Percentiles rank a stretch among this genome's conserved stretches.
Evolutionary conservation across 1,140 invertebrate species (phyloP).

Genomic region (Chrysoperla carnea): DNA sequence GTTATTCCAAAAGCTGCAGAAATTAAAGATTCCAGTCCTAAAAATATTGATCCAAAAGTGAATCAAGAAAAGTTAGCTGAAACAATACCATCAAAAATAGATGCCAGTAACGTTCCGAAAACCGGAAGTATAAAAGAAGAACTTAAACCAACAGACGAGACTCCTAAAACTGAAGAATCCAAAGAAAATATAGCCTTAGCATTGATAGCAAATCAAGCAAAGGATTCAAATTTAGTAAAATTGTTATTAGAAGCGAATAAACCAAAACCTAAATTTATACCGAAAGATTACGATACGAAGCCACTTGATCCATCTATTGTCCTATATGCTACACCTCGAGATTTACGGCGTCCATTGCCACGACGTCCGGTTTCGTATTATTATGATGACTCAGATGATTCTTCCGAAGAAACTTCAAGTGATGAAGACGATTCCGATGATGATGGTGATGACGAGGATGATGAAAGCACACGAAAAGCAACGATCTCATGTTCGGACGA

Average conservation of each 20-base stretch:
- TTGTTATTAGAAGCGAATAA: too few relatives aligned
- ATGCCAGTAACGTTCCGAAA: too few relatives aligned
- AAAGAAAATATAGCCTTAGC: not conserved
- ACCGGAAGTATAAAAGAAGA: slow-evolving; percentile 1
- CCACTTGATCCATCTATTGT: not conserved
- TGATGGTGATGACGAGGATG: not conserved
- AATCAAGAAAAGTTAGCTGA: slow-evolving; percentile 7
- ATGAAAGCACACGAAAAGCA: slow-evolving; percentile 9
- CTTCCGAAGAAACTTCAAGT: not conserved
- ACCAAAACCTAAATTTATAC: too few relatives aligned
- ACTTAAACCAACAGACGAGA: not conserved
- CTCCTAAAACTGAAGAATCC: not conserved
- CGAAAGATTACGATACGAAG: not conserved
- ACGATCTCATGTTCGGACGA: slow-evolving; percentile 5
- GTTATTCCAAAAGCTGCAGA: too few relatives aligned
- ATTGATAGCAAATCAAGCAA: too few relatives aligned
- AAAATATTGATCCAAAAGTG: slow-evolving; percentile 8
- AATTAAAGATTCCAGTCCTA: too few relatives aligned
- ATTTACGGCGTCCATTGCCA: not conserved
- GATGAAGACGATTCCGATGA: slow-evolving; percentile 1
- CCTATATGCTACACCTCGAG: not conserved
- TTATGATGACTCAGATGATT: not conserved
- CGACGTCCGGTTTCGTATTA: not conserved
- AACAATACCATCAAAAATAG: not conserved
- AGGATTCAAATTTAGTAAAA: too few relatives aligned